Evolutionary conservation across 1,140 invertebrate genomes (phyloP).

Genomic region (Rhopalosiphum maidis): DNA sequence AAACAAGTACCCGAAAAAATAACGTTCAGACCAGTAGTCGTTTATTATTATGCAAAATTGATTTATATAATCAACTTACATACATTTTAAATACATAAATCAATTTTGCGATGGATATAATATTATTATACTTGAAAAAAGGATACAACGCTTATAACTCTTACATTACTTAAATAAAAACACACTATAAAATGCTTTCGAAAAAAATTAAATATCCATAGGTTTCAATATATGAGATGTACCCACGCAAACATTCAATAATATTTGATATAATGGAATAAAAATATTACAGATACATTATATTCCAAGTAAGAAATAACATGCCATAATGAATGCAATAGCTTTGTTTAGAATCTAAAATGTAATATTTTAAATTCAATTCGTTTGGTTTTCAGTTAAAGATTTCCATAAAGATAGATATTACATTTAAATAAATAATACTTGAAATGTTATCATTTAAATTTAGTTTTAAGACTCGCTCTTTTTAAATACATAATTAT

Average conservation of each 20-base stretch:
- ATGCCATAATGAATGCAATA: background rate
- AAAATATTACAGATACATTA: background rate
- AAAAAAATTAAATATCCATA: background rate
- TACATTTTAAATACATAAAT: background rate
- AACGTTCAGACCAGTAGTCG: background rate
- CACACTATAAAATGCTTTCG: background rate
- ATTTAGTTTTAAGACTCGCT: background rate
- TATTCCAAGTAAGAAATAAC: background rate
- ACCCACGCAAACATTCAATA: background rate
- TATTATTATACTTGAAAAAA: background rate
- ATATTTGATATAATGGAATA: background rate
- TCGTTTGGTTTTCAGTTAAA: background rate
- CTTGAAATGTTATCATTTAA: background rate
- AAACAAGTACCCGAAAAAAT: background rate
- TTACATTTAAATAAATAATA: background rate
- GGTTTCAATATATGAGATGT: background rate
- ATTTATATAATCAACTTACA: background rate
- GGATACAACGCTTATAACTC: background rate
- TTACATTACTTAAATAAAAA: background rate
- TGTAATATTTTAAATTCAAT: background rate
- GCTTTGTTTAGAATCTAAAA: background rate
- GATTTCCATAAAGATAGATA: background rate
- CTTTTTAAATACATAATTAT: background rate
- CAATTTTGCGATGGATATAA: background rate
- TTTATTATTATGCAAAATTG: background rate